Percentiles rank a stretch among this genome's conserved stretches.
phyloP scores from a whole-genome alignment of 2,888 invertebrate species.

The Archips xylosteana region DNA sequence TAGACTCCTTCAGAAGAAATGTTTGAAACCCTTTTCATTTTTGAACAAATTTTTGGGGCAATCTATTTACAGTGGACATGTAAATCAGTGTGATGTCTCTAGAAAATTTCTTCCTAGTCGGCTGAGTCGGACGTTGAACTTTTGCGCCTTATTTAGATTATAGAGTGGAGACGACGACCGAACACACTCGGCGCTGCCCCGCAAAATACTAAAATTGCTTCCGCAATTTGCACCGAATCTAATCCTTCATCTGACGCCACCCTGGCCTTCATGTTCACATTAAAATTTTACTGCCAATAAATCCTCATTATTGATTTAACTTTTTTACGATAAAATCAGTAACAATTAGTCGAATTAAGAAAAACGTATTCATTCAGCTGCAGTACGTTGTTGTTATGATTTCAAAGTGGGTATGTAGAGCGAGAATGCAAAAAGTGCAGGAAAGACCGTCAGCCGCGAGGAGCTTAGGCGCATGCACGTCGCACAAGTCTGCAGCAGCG shows the following conservation, averaged over 20 bases:
- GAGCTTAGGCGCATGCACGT: conserved; percentile 48
- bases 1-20: conserved; percentile 16
- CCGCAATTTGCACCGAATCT: conserved; percentile 70
- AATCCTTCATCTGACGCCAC: conserved; percentile 47
- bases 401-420: conserved; percentile 39
- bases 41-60: conserved; percentile 9
- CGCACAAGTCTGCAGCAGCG: conserved; percentile 70
- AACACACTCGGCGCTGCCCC: conserved; percentile 67
- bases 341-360: not conserved
- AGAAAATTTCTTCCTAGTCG: conserved; percentile 69
- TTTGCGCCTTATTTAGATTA: conserved; percentile 85
- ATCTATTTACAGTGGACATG: conserved; percentile 41
- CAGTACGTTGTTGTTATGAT: conserved; percentile 28
- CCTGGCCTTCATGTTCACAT: conserved; percentile 22
- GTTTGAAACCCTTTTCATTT: conserved; percentile 32
- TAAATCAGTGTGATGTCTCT: conserved; percentile 60
- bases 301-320: conserved; percentile 1
- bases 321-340: not conserved
- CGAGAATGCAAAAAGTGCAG: conserved; percentile 37
- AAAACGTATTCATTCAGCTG: not conserved
- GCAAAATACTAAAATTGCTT: conserved; percentile 78
- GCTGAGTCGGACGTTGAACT: conserved; percentile 79
- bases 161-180: conserved; percentile 80
- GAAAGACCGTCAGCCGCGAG: conserved; percentile 21
- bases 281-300: not conserved